Evolutionary conservation across 2,113 vertebrate genomes (phyloP), one percentile per base, ranked within the genome.

Genomic region (Menura novaehollandiae): DNA sequence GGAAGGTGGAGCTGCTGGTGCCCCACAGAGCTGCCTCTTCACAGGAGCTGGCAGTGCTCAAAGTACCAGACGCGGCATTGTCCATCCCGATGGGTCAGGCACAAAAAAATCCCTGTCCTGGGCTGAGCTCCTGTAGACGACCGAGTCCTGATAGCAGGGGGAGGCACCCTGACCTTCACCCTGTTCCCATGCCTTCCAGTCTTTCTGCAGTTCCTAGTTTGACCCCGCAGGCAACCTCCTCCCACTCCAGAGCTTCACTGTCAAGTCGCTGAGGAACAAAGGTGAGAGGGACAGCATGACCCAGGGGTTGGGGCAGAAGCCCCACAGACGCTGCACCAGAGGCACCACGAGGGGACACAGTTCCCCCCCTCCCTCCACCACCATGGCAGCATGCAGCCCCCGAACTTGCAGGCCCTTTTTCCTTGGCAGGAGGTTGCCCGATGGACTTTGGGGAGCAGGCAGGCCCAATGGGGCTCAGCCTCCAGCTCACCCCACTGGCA

Each of bases 221-320:
- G 94, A 97, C 88, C 94, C 88, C 3, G 93, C 7, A 7, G 97
- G 97, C 30, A 97, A 76, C 80, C 98, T 97, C 96, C 98, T 98
- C 18, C 92, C 78, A 7, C 97, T 98, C 99, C 99, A 99, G 97
- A 99, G 98, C 98, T 99, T 99, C 98, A 99, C 99, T 16, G 98
- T 99, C 98, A 98, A 98, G 98, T 99, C 99, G 9, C 99, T 99
- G 98, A 77, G 93, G 64, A 97, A 53, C 81, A 89, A 97, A 96
- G 62, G 80, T 11, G 76, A 95, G 92, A 86, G 83, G 93, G 88
- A 93, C 7, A 22, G 60, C 3, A 39, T 94, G 92, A 96, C 71
- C 62, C 62, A 30, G 41, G 62, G 37, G 60, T 12, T 15, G 63
- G 79, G 88, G 88, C 68, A 55, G 69, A 26, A 68, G 76, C 62